Base-by-base conservation (phyloP, 2,888 invertebrate species). In the Caenorhabditis afra region DNA sequence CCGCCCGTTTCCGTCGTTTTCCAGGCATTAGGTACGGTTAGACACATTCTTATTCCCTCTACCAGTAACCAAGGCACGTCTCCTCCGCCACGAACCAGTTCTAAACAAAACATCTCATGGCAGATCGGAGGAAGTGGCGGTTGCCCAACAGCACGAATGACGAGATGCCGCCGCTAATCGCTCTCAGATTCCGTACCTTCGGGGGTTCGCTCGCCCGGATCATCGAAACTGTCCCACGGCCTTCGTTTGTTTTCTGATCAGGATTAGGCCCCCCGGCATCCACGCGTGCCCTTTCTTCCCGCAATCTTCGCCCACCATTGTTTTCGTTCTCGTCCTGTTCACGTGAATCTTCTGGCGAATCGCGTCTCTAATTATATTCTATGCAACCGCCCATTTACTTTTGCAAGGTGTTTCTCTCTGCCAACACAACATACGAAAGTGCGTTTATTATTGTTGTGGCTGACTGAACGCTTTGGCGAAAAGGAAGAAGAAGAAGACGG, bases 81-180 rank as follows among this genome's bases (percentile, higher is more conserved):
- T 57, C 23, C 41, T 49, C 52, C 53, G 39, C 71, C 71, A 57
- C 29, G 61, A 71, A 71, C 71, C 71, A 71, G 71, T 71, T 71
- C 64, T 49, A 71, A 71, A 71, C 71, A 62, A 71, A 71, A 70
- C 61, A 70, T 62, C 61, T 62, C 70, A 62, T 57, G 71, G 64
- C 71, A 71, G 62, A 57, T 53, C 61, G 55, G 57, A 66, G 66
- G 64, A 62, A 57, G 64, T 71, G 68, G 29, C 29, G 29, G 68
- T 61, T 45, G 68, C 57, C 44, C 59, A 20, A 44, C n/a, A 50
- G 59, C 65, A 65, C 37, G 35, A 16, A 11, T 20, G 18, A 37
- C 20, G 57, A 7, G 29, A 3, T 3, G 29, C 22, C 11, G 50
- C 47, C 49, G 57, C 52, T 71, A 71, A 71, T 71, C 71, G 71